phyloP scores from a whole-genome alignment of 2,113 vertebrate genomes.

The Oncorhynchus nerka region DNA sequence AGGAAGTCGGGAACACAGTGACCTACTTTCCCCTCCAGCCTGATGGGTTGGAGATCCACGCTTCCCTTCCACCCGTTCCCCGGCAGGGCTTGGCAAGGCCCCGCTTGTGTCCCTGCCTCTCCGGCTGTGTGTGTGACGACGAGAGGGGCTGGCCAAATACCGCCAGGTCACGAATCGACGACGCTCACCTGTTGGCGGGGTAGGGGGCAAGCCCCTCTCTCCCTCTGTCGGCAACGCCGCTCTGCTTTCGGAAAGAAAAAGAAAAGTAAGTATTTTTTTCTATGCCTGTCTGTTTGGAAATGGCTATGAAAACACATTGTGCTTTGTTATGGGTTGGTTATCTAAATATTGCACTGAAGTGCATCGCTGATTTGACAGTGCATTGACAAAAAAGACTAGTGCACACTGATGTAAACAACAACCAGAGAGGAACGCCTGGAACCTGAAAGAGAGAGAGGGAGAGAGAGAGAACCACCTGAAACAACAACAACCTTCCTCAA shows the following conservation, averaged over 20 bases:
- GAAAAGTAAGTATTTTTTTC: not conserved
- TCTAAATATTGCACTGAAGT: too few relatives aligned
- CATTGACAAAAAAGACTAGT: too few relatives aligned
- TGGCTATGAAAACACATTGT: too few relatives aligned
- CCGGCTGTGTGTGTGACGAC: conserved; percentile 34
- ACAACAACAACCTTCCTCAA: conserved; percentile 45
- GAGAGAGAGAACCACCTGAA: conserved; percentile 52
- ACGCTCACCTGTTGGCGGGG: not conserved
- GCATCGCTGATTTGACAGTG: too few relatives aligned
- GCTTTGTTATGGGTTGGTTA: too few relatives aligned
- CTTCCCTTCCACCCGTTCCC: conserved; percentile 66
- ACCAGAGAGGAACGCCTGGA: not conserved
- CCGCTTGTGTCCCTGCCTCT: conserved; percentile 17
- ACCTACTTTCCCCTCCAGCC: conserved; percentile 73
- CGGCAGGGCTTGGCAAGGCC: conserved; percentile 54
- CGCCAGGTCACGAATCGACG: not conserved
- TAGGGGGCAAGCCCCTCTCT: not conserved
- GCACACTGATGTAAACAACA: too few relatives aligned
- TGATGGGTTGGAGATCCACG: conserved; percentile 63
- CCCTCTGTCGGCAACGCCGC: not conserved
- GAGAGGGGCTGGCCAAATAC: too few relatives aligned
- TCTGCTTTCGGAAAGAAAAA: not conserved
- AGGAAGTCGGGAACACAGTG: conserved; percentile 59
- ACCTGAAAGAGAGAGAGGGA: conserved; percentile 24
- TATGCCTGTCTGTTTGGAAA: too few relatives aligned